phyloP scores from a whole-genome alignment of 2,113 vertebrate species.

The Brachirus orientalis region DNA sequence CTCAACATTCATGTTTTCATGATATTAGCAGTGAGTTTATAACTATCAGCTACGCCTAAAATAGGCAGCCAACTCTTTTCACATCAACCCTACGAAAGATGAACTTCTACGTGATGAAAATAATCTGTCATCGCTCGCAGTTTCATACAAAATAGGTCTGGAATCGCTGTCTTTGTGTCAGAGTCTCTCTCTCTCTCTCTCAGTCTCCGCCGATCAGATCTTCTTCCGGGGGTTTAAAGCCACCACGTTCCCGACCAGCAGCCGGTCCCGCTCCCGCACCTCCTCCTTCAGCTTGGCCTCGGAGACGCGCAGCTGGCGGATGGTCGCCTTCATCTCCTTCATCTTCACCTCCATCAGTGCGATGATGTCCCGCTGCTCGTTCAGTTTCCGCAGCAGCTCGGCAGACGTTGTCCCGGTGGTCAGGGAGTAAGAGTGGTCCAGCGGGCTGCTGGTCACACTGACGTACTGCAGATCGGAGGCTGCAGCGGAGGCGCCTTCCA shows the following conservation, averaged over 20 bases:
- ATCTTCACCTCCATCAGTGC: slow-evolving; percentile 98
- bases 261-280: slow-evolving; percentile 92
- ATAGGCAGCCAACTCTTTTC: slow-evolving; percentile 22
- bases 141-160: slow-evolving; percentile 59
- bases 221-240: slow-evolving; percentile 84
- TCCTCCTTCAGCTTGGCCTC: slow-evolving; percentile 95
- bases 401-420: slow-evolving; percentile 94
- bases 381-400: slow-evolving; percentile 94
- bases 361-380: slow-evolving; percentile 97
- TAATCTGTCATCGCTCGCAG: slow-evolving; percentile 57
- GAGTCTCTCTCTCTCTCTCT: slow-evolving; percentile 37
- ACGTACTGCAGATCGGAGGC: slow-evolving; percentile 67
- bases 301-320: slow-evolving; percentile 90
- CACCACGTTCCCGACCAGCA: slow-evolving; percentile 81
- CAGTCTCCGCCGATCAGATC: slow-evolving; percentile 54
- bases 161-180: slow-evolving; percentile 11
- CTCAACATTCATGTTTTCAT: slow-evolving; percentile 8
- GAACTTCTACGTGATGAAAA: slow-evolving; percentile 48
- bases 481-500: slow-evolving; percentile 38
- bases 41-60: slow-evolving; percentile 52
- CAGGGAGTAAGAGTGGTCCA: slow-evolving; percentile 96
- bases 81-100: slow-evolving; percentile 29
- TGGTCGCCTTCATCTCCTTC: slow-evolving; percentile 98
- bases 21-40: slow-evolving; percentile 22
- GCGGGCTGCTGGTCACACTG: slow-evolving; percentile 76